Conservation (phyloP, 2,797 vertebrate genomes). For the Mormyrops attenuatus region DNA sequence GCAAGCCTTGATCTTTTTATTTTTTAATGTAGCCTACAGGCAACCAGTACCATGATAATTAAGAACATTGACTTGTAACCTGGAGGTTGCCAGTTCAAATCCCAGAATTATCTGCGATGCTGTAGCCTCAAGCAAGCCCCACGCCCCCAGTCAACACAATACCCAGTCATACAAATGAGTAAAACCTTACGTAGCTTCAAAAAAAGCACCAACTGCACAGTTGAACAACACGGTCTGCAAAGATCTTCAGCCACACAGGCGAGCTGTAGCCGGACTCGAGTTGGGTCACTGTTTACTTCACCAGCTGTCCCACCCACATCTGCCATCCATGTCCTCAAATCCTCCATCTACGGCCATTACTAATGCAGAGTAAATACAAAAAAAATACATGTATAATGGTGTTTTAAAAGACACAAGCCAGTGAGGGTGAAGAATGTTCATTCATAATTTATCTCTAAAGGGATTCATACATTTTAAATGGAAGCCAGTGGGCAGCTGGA, state of each 20-base stretch:
- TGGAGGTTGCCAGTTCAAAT: neutral
- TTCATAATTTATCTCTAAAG: neutral
- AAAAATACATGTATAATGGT: neutral
- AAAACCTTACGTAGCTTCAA: neutral
- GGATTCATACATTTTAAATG: neutral
- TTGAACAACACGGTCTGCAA: neutral
- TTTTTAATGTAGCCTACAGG: neutral
- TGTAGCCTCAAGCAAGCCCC: neutral
- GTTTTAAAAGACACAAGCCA: neutral
- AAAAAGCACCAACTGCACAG: neutral
- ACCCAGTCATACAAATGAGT: neutral
- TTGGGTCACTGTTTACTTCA: neutral
- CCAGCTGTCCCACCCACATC: neutral
- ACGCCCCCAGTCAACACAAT: neutral
- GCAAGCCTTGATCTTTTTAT: neutral
- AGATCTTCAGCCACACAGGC: too few species aligned
- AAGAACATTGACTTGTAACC: neutral
- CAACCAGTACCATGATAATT: neutral
- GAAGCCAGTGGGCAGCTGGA: neutral
- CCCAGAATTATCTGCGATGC: neutral
- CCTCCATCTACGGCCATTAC: neutral
- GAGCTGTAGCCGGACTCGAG: neutral
- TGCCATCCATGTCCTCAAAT: neutral
- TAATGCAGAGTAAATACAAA: neutral
- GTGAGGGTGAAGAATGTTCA: neutral